Conservation (phyloP, 1,140 invertebrate species). For the Steinernema khuongi region DNA sequence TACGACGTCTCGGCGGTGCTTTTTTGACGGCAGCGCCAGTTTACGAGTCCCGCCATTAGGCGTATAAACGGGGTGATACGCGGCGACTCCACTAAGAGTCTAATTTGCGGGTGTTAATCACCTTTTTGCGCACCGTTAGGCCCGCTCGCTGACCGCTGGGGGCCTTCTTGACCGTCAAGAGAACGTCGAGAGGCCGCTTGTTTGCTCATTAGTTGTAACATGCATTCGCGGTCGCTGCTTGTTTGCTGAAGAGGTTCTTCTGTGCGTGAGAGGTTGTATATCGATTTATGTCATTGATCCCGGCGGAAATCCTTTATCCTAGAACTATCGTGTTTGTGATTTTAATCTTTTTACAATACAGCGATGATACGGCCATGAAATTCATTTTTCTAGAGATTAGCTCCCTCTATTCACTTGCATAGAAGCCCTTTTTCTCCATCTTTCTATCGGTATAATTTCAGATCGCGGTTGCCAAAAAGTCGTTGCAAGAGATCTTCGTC, state of each 20-base stretch:
- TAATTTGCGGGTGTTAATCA: conserved; percentile 10
- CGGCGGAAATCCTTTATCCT: too few relatives aligned
- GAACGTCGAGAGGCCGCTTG: background rate
- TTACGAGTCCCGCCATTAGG: background rate
- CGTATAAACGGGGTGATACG: background rate
- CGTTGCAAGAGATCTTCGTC: conserved; percentile 25
- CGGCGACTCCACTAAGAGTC: background rate
- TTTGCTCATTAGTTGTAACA: conserved; percentile 8
- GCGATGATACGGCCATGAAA: too few relatives aligned
- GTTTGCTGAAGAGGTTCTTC: background rate
- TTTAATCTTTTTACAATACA: too few relatives aligned
- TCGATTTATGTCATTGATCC: too few relatives aligned
- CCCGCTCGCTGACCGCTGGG: background rate
- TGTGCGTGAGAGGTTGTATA: background rate
- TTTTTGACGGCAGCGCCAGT: background rate
- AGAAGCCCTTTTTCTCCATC: background rate
- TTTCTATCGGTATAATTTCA: background rate
- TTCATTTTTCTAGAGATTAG: too few relatives aligned
- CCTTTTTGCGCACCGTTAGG: background rate
- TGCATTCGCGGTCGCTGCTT: background rate
- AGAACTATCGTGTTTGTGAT: too few relatives aligned
- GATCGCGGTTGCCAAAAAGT: background rate
- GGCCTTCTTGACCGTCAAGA: background rate
- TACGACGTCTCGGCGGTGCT: background rate
- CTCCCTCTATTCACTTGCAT: too few relatives aligned